These are phyloP conservation scores for Sitta europaea DNA, from an alignment of 2,113 vertebrate genomes.

Conservation along the genomic window DNA sequence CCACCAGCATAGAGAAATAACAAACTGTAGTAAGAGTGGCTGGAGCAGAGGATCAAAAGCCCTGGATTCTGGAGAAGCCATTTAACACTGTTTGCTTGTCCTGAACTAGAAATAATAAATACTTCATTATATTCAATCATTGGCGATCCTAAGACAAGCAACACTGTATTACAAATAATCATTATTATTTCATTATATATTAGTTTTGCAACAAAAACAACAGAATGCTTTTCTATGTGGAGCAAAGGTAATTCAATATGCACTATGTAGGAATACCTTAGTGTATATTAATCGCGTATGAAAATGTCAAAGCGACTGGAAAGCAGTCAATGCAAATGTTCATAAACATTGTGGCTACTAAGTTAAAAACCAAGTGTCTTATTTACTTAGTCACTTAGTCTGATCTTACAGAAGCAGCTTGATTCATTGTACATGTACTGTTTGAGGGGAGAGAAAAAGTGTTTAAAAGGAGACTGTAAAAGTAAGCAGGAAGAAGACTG, in stretches of 20 bases:
- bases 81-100: constrained; percentile 60
- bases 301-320: background rate
- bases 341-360: background rate
- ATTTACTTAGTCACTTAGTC: background rate
- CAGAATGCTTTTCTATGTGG: background rate
- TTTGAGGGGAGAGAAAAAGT: background rate
- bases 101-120: constrained; percentile 64
- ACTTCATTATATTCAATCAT: constrained; percentile 50
- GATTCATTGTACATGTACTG: background rate
- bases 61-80: constrained; percentile 33
- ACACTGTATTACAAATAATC: constrained; percentile 33
- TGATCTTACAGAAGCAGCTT: background rate
- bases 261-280: background rate
- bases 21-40: constrained; percentile 55
- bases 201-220: constrained; percentile 5
- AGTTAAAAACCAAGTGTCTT: background rate
- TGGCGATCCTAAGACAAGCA: constrained; percentile 17
- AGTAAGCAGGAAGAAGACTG: background rate
- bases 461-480: background rate
- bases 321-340: background rate
- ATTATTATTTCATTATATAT: constrained; percentile 37
- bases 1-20: constrained; percentile 65
- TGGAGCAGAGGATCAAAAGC: constrained; percentile 13
- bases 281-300: background rate
- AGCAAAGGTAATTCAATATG: background rate